Evolutionary conservation across 2,888 invertebrate genomes (phyloP).

Genomic region (Microctonus brassicae): DNA sequence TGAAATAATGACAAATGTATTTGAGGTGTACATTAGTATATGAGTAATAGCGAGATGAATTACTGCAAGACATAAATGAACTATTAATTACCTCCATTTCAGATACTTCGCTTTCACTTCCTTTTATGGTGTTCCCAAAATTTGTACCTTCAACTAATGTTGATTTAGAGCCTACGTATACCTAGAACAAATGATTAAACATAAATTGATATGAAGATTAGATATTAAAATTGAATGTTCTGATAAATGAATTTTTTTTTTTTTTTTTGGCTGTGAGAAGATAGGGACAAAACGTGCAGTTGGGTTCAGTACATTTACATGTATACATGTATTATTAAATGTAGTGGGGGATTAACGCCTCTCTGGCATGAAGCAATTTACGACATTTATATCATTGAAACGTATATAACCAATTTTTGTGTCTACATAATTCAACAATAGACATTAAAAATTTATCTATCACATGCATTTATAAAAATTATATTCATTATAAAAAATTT

Average conservation of each 20-base stretch:
- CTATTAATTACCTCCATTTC: constrained; percentile 61
- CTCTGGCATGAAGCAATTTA: not conserved
- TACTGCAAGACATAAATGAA: not conserved
- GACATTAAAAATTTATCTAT: not conserved
- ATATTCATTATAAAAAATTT: not conserved
- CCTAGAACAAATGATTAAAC: constrained; percentile 50
- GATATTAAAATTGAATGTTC: not conserved
- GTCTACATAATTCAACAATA: not conserved
- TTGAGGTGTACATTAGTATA: not conserved
- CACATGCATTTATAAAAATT: not conserved
- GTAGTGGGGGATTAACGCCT: not conserved
- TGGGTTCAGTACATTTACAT: not conserved
- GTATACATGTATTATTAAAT: not conserved
- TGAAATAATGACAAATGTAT: no score
- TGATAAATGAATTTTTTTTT: not conserved
- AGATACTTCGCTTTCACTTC: constrained; percentile 63
- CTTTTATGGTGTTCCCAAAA: constrained; percentile 58
- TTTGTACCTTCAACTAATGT: constrained; percentile 63
- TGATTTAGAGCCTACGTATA: constrained; percentile 67
- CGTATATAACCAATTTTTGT: not conserved
- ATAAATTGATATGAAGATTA: constrained; percentile 16
- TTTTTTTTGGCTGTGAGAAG: no score
- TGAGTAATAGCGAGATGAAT: not conserved
- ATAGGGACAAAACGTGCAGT: not conserved
- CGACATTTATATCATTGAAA: constrained; percentile 1